Evolutionary conservation across 2,888 invertebrate genomes (phyloP).

Genomic region (Acronicta leporina): DNA sequence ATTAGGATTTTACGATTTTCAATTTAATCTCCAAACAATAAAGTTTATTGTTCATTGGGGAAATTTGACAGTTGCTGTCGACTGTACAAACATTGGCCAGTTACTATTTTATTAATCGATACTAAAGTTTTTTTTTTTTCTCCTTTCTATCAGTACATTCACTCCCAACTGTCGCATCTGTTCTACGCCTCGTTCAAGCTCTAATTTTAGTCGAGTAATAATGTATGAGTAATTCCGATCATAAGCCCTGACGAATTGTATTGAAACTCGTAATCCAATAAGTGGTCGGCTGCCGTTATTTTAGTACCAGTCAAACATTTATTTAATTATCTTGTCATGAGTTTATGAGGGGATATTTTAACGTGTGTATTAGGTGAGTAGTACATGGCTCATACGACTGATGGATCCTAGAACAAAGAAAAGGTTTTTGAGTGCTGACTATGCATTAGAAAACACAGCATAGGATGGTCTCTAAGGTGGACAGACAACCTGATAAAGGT

Average conservation of each 20-base stretch:
- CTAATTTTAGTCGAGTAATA: conserved; percentile 69
- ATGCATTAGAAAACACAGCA: too few species aligned
- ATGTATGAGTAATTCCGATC: conserved; percentile 75
- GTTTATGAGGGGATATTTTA: conserved; percentile 11
- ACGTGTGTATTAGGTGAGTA: conserved; percentile 5
- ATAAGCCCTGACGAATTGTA: conserved; percentile 81
- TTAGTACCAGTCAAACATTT: conserved; percentile 24
- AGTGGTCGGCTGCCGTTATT: conserved; percentile 56
- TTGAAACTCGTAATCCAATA: conserved; percentile 68
- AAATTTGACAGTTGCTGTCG: too few species aligned
- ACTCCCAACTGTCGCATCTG: conserved; percentile 40
- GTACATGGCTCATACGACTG: too few species aligned
- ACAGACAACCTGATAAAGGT: too few species aligned
- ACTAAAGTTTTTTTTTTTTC: neutral
- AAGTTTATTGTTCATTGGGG: too few species aligned
- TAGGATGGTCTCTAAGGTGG: too few species aligned
- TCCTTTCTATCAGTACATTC: neutral
- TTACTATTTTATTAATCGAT: too few species aligned
- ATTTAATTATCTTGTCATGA: conserved; percentile 41
- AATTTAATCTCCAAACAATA: too few species aligned
- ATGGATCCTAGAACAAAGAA: too few species aligned
- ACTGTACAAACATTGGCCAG: too few species aligned
- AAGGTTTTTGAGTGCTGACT: too few species aligned
- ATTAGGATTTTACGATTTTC: too few species aligned
- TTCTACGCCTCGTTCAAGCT: conserved; percentile 45